Percentiles rank a stretch among this genome's conserved stretches.
These are phyloP conservation scores for Malachius bipustulatus DNA, from an alignment of 2,888 invertebrate genomes.

Conservation along the genomic window DNA sequence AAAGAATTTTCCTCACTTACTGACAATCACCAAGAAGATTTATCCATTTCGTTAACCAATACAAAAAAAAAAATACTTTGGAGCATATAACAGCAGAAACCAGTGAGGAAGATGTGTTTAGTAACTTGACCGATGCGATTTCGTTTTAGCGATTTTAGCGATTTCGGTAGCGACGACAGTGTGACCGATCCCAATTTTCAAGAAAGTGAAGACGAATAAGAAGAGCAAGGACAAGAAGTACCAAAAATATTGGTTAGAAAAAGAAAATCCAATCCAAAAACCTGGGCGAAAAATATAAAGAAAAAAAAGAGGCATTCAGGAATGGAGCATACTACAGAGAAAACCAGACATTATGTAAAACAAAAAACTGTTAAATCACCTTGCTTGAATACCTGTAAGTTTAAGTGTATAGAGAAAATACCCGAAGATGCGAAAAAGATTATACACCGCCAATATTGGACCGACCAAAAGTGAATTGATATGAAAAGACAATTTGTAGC, in stretches of 20 bases:
- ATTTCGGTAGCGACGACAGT: conserved; percentile 2
- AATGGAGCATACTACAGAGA: too few species aligned
- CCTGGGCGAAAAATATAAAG: not conserved
- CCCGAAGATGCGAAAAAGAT: not conserved
- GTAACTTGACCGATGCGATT: too few species aligned
- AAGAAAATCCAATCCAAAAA: conserved; percentile 1
- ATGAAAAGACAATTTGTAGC: conserved; percentile 2
- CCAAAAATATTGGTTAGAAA: too few species aligned
- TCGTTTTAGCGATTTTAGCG: too few species aligned
- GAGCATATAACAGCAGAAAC: conserved; percentile 2
- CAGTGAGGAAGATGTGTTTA: not conserved
- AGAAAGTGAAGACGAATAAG: not conserved
- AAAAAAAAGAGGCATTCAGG: not conserved
- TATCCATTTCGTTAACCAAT: too few species aligned
- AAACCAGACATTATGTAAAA: not conserved
- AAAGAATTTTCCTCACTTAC: too few species aligned
- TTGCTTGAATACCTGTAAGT: conserved; percentile 1
- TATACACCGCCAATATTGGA: not conserved
- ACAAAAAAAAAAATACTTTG: too few species aligned
- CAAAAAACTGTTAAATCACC: conserved; percentile 1
- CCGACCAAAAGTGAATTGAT: conserved; percentile 1
- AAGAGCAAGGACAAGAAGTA: too few species aligned
- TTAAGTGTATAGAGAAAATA: not conserved
- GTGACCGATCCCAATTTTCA: not conserved
- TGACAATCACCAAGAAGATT: too few species aligned